Percentiles rank a stretch among this genome's conserved stretches.
Evolutionary conservation across 2,888 invertebrate genomes (phyloP).

Genomic region (Digitonthophagus gazella): DNA sequence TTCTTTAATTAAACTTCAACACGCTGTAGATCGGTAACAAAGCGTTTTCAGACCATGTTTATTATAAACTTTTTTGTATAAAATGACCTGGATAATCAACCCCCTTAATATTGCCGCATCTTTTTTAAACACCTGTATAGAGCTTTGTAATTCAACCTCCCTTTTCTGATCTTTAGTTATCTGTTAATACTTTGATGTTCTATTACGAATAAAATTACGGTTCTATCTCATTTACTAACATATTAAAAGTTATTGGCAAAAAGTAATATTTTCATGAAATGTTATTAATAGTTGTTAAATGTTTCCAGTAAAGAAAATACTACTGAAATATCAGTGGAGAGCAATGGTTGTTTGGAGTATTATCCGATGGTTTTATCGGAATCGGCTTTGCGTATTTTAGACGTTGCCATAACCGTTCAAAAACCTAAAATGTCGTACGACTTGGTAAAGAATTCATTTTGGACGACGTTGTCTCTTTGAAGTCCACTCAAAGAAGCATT

Average conservation of each 20-base stretch:
- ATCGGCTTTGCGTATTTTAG: slow-evolving; percentile 43
- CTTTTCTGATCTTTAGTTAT: too few species aligned
- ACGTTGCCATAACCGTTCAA: slow-evolving; percentile 44
- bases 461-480: slow-evolving; percentile 29
- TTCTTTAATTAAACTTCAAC: too few species aligned
- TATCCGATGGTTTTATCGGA: slow-evolving; percentile 44
- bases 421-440: slow-evolving; percentile 45
- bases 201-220: slow-evolving; percentile 2
- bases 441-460: slow-evolving; percentile 41
- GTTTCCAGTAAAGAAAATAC: slow-evolving; percentile 40
- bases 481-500: not conserved
- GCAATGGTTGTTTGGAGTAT: slow-evolving; percentile 43
- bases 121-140: too few species aligned
- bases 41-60: too few species aligned
- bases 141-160: too few species aligned
- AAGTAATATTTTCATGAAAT: slow-evolving; percentile 2
- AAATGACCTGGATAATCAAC: too few species aligned
- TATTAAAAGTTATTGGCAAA: too few species aligned
- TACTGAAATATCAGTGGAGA: slow-evolving; percentile 44
- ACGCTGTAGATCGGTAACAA: too few species aligned
- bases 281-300: slow-evolving; percentile 18
- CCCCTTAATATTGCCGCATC: too few species aligned
- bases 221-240: not conserved
- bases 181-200: too few species aligned
- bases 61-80: too few species aligned